phyloP scores from a whole-genome alignment of 2,113 vertebrate genomes.

The Pedionomus torquatus region DNA sequence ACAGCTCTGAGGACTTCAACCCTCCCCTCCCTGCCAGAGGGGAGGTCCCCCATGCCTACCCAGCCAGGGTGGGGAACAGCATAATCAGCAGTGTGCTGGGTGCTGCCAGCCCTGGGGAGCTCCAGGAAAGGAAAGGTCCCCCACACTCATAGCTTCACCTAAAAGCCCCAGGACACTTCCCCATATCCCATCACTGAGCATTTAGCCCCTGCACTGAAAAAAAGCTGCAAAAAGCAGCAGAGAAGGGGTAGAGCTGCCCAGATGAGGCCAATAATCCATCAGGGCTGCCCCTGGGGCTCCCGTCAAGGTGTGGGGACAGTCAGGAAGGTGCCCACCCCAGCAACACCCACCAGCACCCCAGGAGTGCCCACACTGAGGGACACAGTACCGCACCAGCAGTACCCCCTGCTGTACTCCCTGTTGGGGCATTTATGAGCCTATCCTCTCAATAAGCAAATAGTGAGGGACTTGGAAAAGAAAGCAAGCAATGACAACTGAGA shows the following conservation, averaged over 20 bases:
- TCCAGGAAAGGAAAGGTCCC: not conserved
- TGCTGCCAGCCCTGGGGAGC: not conserved
- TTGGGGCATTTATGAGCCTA: not conserved
- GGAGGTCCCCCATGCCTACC: not conserved
- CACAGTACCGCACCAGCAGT: not conserved
- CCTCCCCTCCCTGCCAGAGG: not conserved
- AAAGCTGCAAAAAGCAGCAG: not conserved
- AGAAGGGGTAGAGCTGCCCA: not conserved
- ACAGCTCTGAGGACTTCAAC: not conserved
- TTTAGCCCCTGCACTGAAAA: not conserved
- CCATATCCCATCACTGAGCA: rapidly evolving
- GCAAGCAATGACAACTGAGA: not conserved
- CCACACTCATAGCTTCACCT: not conserved
- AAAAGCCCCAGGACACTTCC: not conserved
- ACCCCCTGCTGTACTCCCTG: rapidly evolving
- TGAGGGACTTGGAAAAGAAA: not conserved
- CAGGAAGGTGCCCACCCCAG: rapidly evolving
- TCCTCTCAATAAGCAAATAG: not conserved
- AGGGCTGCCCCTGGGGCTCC: not conserved
- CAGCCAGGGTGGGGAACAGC: not conserved
- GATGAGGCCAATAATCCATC: rapidly evolving
- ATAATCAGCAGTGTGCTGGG: not conserved
- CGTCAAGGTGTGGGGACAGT: not conserved
- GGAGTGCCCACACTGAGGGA: rapidly evolving
- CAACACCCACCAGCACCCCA: not conserved